Conservation (phyloP, 2,113 vertebrate genomes). For the Bubo bubo region DNA sequence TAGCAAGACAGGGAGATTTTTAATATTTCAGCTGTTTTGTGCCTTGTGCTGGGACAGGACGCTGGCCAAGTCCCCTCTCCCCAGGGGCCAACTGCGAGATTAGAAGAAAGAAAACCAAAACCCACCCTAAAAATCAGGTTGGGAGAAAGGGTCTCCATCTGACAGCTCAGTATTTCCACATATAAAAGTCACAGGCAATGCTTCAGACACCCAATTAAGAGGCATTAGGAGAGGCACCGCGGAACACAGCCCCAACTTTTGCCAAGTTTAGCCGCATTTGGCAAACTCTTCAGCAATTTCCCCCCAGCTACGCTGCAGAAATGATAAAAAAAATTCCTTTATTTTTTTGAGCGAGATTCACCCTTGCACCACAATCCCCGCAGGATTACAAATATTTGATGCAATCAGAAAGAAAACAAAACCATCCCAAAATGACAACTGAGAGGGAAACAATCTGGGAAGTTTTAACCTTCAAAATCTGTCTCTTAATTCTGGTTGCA, state of each 20-base stretch:
- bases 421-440: background rate
- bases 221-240: background rate
- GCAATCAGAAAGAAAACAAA: slow-evolving; percentile 36
- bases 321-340: background rate
- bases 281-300: background rate
- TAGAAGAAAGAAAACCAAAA: background rate
- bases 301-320: background rate
- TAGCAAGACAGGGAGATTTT: background rate
- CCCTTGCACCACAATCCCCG: background rate
- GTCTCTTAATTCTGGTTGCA: slow-evolving; percentile 24
- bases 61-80: background rate
- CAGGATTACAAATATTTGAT: slow-evolving; percentile 50
- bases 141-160: background rate
- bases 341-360: background rate
- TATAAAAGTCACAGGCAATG: background rate
- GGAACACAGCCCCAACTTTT: background rate
- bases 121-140: background rate
- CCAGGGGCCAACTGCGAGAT: fast-evolving
- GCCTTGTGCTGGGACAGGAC: background rate
- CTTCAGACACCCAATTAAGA: background rate
- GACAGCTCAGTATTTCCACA: background rate
- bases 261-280: background rate
- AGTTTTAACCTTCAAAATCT: slow-evolving; percentile 50
- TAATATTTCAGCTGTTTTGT: background rate
- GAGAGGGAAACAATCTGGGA: slow-evolving; percentile 60